Percentiles rank a stretch among this genome's conserved stretches.
These are phyloP conservation scores for Acanthaster planci DNA, from an alignment of 35 echinoderm and acorn worm genomes.

Conservation along the genomic window DNA sequence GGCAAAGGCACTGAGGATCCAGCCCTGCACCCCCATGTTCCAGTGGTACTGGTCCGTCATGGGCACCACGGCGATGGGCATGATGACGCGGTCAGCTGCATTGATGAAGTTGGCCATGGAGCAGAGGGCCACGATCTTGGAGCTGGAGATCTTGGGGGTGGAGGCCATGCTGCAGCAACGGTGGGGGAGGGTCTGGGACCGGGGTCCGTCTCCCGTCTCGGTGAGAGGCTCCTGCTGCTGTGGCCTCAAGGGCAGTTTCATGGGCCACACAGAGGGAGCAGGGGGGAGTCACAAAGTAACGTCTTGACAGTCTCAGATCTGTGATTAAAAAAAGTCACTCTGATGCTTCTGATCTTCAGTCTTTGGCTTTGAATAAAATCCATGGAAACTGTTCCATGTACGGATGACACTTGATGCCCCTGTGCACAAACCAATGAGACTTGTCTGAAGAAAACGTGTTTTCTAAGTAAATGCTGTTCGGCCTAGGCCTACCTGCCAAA, in stretches of 20 bases:
- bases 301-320: background rate
- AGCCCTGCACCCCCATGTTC: conserved; percentile 83
- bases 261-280: background rate
- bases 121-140: conserved; percentile 77
- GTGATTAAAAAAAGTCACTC: background rate
- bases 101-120: conserved; percentile 97
- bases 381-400: too few species aligned
- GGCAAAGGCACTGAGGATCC: conserved; percentile 97
- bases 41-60: conserved; percentile 88
- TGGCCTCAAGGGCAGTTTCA: background rate
- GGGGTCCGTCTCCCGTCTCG: background rate
- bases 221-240: background rate
- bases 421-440: too few species aligned
- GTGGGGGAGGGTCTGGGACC: background rate
- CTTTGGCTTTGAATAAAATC: too few species aligned
- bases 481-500: too few species aligned
- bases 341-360: too few species aligned
- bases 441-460: too few species aligned
- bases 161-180: background rate
- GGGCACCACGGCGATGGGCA: conserved; percentile 94
- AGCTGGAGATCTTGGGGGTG: conserved; percentile 25
- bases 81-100: conserved; percentile 95
- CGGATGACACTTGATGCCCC: too few species aligned
- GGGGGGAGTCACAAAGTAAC: too few species aligned
- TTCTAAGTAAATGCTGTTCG: too few species aligned